phyloP scores from a whole-genome alignment of 2,797 vertebrate genomes.

The Chelon auratus region DNA sequence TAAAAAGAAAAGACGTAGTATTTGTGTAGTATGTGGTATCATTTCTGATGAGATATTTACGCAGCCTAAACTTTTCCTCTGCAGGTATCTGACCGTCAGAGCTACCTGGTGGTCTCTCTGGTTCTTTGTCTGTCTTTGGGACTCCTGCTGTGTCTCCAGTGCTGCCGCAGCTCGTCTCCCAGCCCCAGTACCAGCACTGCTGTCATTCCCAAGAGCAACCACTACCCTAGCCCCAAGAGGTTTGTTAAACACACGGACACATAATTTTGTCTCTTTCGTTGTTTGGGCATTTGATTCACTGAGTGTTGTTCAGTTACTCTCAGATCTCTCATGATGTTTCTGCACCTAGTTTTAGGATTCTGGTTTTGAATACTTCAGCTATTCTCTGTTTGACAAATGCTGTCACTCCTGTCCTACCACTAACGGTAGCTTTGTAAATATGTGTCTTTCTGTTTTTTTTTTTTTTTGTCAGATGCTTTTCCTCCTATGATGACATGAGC shows the following conservation, averaged over 20 bases:
- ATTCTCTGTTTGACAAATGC: neutral
- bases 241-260: slow-evolving; percentile 57
- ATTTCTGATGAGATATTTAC: neutral
- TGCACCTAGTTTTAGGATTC: no score
- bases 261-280: neutral
- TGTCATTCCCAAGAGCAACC: slow-evolving; percentile 91
- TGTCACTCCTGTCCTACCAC: slow-evolving; percentile 11
- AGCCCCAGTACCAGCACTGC: slow-evolving; percentile 79
- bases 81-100: slow-evolving; percentile 95
- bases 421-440: neutral
- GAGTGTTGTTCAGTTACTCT: slow-evolving; percentile 9
- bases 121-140: slow-evolving; percentile 91
- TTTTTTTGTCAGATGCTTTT: slow-evolving; percentile 88
- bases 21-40: neutral
- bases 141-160: slow-evolving; percentile 92
- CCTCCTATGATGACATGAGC: slow-evolving; percentile 98
- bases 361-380: neutral
- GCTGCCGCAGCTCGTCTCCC: slow-evolving; percentile 86
- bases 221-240: slow-evolving; percentile 98
- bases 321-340: neutral
- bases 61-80: neutral
- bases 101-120: slow-evolving; percentile 92
- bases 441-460: neutral
- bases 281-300: neutral
- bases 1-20: neutral